Percentiles rank a stretch among this genome's conserved stretches.
phyloP scores from a whole-genome alignment of 1,140 invertebrate genomes.

The Lepidurus apus region DNA sequence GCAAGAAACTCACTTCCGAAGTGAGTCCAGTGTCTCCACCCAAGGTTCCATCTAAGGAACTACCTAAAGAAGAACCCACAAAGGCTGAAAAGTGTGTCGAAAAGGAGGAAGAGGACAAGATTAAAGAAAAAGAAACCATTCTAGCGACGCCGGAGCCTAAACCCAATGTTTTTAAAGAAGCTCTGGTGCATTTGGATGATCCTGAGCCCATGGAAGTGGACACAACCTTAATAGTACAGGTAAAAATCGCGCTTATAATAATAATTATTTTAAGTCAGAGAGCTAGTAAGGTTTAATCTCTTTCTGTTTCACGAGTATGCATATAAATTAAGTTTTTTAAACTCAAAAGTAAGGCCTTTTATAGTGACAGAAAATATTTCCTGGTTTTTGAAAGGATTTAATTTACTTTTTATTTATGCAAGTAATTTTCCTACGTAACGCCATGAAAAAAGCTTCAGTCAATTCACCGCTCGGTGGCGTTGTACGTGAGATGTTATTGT shows the following conservation, averaged over 20 bases:
- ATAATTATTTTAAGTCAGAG: not conserved
- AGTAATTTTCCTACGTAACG: too few relatives aligned
- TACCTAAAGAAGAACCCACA: constrained; percentile 22
- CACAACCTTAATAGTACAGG: not conserved
- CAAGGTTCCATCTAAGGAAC: not conserved
- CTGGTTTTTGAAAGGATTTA: too few relatives aligned
- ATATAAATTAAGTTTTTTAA: too few relatives aligned
- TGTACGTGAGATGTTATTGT: not conserved
- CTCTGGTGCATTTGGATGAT: not conserved
- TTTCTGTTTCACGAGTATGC: too few relatives aligned
- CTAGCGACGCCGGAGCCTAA: not conserved
- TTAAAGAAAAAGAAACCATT: constrained; percentile 5
- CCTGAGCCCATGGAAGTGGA: not conserved
- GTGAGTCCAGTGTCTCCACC: not conserved
- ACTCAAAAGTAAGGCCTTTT: too few relatives aligned
- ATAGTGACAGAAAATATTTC: too few relatives aligned
- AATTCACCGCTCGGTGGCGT: not conserved
- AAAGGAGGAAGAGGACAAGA: constrained; percentile 25
- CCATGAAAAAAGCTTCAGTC: too few relatives aligned
- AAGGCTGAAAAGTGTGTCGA: not conserved
- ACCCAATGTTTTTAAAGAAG: not conserved
- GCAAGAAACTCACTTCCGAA: not conserved
- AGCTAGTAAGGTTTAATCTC: too few relatives aligned
- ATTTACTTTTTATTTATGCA: too few relatives aligned
- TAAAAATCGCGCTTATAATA: not conserved